Evolutionary conservation across 2,797 vertebrate species (phyloP).

Genomic region (Lemur catta): DNA sequence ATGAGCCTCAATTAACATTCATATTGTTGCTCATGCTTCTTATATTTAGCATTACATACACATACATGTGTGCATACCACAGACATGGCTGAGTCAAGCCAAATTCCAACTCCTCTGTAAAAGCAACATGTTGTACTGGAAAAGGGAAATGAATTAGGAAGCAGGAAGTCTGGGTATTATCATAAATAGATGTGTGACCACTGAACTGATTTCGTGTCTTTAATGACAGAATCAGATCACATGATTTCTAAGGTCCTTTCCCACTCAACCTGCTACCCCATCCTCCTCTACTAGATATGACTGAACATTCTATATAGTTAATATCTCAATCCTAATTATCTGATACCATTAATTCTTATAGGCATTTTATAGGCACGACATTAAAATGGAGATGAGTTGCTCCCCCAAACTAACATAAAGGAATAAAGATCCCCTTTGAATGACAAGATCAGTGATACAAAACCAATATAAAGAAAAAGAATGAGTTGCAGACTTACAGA

Average conservation of each 20-base stretch:
- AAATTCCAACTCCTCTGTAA: not conserved
- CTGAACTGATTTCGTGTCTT: not conserved
- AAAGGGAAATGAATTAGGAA: not conserved
- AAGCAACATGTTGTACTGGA: not conserved
- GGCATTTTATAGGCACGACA: not conserved
- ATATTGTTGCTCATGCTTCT: not conserved
- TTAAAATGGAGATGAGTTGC: not conserved
- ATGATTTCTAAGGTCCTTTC: conserved; percentile 10
- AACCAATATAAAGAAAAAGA: not conserved
- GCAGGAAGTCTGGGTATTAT: not conserved
- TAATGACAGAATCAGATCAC: not conserved
- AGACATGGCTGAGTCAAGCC: not conserved
- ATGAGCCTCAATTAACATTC: not conserved
- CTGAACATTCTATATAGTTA: not conserved
- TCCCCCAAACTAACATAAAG: not conserved
- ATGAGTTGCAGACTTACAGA: not conserved
- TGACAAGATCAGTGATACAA: not conserved
- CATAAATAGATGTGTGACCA: not conserved
- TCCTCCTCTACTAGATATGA: not conserved
- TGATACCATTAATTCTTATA: not conserved
- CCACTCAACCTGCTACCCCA: not conserved
- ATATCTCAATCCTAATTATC: not conserved
- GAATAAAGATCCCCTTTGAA: not conserved
- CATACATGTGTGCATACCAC: not conserved
- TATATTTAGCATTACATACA: not conserved